phyloP scores from a whole-genome alignment of 1,140 invertebrate genomes.

The Eubasilissa regina region DNA sequence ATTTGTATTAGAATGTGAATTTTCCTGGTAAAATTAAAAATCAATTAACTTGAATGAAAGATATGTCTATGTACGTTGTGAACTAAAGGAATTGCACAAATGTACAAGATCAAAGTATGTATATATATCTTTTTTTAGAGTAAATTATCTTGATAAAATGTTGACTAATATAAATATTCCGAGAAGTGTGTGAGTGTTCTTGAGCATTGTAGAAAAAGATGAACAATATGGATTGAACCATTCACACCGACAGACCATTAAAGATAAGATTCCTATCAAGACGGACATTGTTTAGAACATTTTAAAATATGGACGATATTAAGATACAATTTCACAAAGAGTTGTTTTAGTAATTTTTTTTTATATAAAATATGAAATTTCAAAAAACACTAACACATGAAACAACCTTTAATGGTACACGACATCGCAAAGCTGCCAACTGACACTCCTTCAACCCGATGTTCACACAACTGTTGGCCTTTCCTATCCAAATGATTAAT shows the following conservation, averaged over 20 bases:
- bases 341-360: constrained; percentile 18
- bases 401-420: constrained; percentile 46
- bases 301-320: constrained; percentile 57
- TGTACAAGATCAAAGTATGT: background rate
- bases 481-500: constrained; percentile 1
- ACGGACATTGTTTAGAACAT: constrained; percentile 61
- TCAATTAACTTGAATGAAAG: background rate
- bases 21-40: background rate
- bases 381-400: constrained; percentile 54
- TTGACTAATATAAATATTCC: background rate
- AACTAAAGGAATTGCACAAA: too few relatives aligned
- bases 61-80: too few relatives aligned
- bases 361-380: constrained; percentile 54
- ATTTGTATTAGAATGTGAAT: background rate
- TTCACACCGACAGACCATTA: constrained; percentile 31
- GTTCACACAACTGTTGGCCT: background rate
- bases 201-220: constrained; percentile 38
- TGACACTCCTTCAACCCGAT: background rate
- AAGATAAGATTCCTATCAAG: constrained; percentile 44
- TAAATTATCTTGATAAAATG: background rate
- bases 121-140: background rate
- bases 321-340: constrained; percentile 43
- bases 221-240: constrained; percentile 11
- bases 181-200: background rate
- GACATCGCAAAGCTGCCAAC: constrained; percentile 47